Base-by-base conservation (phyloP, 2,113 vertebrate genomes). In the Triplophysa rosa region DNA sequence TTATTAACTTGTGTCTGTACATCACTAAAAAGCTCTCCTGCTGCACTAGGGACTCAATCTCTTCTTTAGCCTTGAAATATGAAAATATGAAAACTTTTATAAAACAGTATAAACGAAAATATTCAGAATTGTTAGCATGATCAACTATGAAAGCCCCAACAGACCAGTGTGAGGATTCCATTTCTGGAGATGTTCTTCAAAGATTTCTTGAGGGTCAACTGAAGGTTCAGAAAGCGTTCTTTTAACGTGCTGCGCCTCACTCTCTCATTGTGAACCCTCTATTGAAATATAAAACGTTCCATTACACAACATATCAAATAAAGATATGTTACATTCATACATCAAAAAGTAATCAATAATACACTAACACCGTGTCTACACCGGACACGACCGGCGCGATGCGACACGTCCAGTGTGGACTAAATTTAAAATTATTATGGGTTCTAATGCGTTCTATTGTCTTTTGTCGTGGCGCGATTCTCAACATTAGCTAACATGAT, bases 121-220 rank as follows among this genome's bases (percentile, higher is more conserved):
- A 42, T 59, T 72, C 23, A 33, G 1, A 45, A 13, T 47, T 63
- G 19, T 1, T 47, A 63, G 16, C 16, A 47, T 47, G 4, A 74
- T 5, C 5, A 12, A 6, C 12, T n/a, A 7, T 24, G 11, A 74
- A 74, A 29, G 8, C 19, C 24, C 45, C 5, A 73, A 54, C 79
- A 77, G 8, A 92, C 92, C 89, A 76, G 65, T 4, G 45, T 61
- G 26, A 93, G 86, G 0, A 85, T 85, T 26, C 0, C 1, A 52
- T 82, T 6, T 72, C 82, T 90, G 0, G 91, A 67, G 0, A 2
- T 23, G 26, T 29, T 12, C 0, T 47, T 13, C 19, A 58, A 63
- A 26, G 21, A 61, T 8, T 56, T 10, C 83, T 73, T 54, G 7
- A 90, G 54, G 14, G 84, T 69, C 1, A 2, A 65, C 59, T 62